Percentiles rank a stretch among this genome's conserved stretches.
These are phyloP conservation scores for Arge pagana DNA, from an alignment of 2,888 invertebrate genomes.

Conservation along the genomic window DNA sequence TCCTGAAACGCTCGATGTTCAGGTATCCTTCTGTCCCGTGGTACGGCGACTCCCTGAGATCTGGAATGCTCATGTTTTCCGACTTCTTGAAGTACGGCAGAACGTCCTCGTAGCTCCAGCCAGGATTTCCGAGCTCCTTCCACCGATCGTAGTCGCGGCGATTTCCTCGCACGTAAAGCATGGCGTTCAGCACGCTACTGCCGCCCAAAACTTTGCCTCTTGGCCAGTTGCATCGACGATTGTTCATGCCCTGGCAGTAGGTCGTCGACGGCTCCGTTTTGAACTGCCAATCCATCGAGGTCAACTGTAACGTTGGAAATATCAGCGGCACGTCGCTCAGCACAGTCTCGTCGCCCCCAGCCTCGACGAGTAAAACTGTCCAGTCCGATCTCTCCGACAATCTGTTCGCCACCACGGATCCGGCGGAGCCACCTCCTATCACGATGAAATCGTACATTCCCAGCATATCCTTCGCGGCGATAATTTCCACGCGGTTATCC, in stretches of 20 bases:
- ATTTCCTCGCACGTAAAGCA: conserved; percentile 88
- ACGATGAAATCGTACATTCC: conserved; percentile 78
- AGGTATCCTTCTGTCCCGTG: conserved; percentile 76
- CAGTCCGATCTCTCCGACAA: conserved; percentile 75
- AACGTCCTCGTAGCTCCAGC: conserved; percentile 79
- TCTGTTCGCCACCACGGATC: conserved; percentile 77
- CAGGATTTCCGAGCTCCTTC: conserved; percentile 74
- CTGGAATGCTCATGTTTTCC: conserved; percentile 75
- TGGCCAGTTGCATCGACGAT: conserved; percentile 56
- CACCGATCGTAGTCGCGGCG: conserved; percentile 84
- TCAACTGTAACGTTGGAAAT: conserved; percentile 73
- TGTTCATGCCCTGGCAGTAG: conserved; percentile 65
- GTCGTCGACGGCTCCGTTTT: conserved; percentile 72
- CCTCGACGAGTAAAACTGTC: conserved; percentile 78
- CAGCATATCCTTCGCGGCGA: conserved; percentile 61
- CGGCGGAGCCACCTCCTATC: conserved; percentile 82
- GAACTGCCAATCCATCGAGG: conserved; percentile 82
- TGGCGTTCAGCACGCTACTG: conserved; percentile 83
- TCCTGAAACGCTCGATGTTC: conserved; percentile 73
- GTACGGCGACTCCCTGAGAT: conserved; percentile 64
- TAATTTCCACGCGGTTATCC: conserved; percentile 66
- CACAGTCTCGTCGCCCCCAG: conserved; percentile 75
- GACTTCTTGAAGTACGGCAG: conserved; percentile 80
- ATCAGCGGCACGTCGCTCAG: conserved; percentile 74
- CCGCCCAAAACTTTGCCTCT: conserved; percentile 66